Conservation (phyloP, 1,140 invertebrate species). For the Lepidurus apus region DNA sequence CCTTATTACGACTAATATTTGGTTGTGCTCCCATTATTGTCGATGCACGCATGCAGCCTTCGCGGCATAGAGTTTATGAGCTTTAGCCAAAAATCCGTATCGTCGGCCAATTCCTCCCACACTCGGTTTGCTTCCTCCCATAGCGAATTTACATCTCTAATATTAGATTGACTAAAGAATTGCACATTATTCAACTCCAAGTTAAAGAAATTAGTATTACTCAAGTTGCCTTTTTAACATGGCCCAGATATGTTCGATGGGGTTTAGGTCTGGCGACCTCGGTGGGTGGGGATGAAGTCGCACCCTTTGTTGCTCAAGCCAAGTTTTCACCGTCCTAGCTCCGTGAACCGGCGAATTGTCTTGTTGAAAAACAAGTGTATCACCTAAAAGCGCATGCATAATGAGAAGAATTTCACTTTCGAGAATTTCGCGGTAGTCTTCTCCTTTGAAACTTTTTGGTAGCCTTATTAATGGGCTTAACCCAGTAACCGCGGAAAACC, state of each 20-base stretch:
- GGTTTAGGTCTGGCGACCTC: neutral
- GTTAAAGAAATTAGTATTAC: neutral
- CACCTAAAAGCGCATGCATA: neutral
- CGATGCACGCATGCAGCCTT: neutral
- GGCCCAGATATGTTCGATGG: neutral
- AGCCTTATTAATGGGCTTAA: neutral
- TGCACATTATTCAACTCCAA: neutral
- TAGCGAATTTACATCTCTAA: neutral
- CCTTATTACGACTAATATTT: too few relatives aligned
- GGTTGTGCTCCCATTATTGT: too few relatives aligned
- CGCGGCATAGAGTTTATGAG: neutral
- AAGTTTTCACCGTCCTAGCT: neutral
- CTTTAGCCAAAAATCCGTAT: conserved; percentile 26
- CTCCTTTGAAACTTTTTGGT: neutral
- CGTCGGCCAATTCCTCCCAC: neutral
- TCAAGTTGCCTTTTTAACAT: neutral
- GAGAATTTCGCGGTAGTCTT: neutral
- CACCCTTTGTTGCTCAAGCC: neutral
- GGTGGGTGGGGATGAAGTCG: neutral
- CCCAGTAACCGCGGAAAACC: neutral
- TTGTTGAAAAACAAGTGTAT: neutral
- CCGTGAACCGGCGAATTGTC: neutral
- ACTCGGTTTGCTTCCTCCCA: neutral
- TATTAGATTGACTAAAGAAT: neutral
- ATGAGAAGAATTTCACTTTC: neutral